Base-by-base conservation (phyloP, 2,888 invertebrate genomes). In the Thymelicus lineola region DNA sequence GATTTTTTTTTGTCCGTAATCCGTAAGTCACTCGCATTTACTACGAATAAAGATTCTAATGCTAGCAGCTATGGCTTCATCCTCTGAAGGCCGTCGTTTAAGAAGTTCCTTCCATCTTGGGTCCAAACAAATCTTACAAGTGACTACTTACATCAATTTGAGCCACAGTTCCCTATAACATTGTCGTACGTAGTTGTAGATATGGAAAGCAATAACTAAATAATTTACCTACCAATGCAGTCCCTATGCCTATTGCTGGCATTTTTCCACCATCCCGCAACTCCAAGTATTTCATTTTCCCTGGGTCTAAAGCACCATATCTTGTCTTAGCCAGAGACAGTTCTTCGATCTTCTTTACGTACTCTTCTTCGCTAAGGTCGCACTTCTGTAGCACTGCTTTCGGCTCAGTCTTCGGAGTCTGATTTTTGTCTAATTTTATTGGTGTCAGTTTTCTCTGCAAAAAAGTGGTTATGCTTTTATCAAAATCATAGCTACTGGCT, bases 171-270 rank as follows among this genome's bases (percentile, higher is more conserved):
- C 28, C 5, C 28, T 28, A 28, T 3, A 20, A 1, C 20, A 20
- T 20, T 20, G 3, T 20, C 20, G 20, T 20, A 20, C 20, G 20
- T 20, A 3, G 20, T n/a, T n/a, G n/a, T 20, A 3, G 20, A 20
- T 20, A 20, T 20, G 20, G 20, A 20, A 20, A 2, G 20, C 20
- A 20, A 7, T 59, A 59, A 42, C 55, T 53, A 20, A 15, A 46
- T 7, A 60, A 61, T 28, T 57, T 15, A 76, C 86, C 86, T 72
- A 92, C 92, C 85, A 86, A 62, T 10, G 92, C 90, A 0, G 92
- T 91, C 0, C 93, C 93, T 1, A 91, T 35, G 0, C 84, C 81
- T 0, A 93, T 17, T 0, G 82, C 82, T 0, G 93, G 93, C 80
- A 93, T 90, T 0, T 76, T 64, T 0, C 69, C 62, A 0, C 86